A percentile compares a stretch with the other conserved stretches of the same genome.
Conservation (phyloP, 2,113 vertebrate species). For the Stercorarius parasiticus region DNA sequence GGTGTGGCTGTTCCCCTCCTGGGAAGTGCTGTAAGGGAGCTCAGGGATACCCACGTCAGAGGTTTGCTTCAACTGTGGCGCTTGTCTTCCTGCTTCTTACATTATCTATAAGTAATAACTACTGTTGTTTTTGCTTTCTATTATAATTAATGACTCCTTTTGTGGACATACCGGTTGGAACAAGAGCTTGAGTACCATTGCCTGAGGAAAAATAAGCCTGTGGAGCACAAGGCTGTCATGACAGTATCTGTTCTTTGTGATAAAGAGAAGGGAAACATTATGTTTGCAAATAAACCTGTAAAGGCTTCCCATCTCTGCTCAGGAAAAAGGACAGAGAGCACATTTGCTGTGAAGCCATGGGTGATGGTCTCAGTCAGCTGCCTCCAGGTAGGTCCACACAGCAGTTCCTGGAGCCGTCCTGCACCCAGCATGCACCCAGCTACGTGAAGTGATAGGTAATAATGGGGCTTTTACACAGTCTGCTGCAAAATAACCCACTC, state of each 20-base stretch:
- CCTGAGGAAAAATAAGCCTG: neutral
- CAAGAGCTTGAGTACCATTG: neutral
- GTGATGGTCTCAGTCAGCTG: neutral
- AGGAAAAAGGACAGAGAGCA: neutral
- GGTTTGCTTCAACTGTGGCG: neutral
- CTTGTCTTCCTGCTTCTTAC: neutral
- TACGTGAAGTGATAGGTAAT: neutral
- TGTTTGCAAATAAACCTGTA: neutral
- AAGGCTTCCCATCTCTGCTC: neutral
- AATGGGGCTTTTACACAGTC: neutral
- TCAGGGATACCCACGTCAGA: neutral
- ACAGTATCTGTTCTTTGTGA: neutral
- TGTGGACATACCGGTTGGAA: neutral
- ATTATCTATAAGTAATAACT: neutral
- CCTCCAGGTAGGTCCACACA: neutral
- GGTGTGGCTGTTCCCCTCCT: neutral
- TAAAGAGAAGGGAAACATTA: neutral
- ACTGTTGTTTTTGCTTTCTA: neutral
- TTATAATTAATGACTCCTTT: neutral
- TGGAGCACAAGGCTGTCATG: neutral
- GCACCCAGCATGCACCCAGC: fast-evolving
- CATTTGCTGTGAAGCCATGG: neutral
- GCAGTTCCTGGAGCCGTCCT: neutral
- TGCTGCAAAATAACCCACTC: neutral
- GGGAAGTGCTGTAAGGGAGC: neutral